Conservation (phyloP, 2,797 vertebrate species). For the Morus bassanus region DNA sequence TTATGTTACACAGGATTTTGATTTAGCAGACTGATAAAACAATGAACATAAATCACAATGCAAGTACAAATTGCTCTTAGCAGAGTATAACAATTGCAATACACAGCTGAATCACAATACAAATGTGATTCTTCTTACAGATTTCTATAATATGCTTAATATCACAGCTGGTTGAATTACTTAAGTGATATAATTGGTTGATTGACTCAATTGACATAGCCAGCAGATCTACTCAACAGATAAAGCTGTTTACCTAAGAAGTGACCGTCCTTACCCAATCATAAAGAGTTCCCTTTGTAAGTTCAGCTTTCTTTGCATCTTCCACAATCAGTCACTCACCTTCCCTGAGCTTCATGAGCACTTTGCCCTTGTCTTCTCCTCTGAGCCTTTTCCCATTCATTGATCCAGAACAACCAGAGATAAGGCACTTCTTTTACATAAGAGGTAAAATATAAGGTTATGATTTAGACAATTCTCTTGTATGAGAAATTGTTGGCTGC, state of each 20-base stretch:
- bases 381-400: not conserved
- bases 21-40: not conserved
- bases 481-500: not conserved
- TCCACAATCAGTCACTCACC: not conserved
- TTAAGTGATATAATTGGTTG: not conserved
- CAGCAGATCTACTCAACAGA: not conserved
- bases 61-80: not conserved
- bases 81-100: not conserved
- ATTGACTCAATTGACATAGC: not conserved
- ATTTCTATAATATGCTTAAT: not conserved
- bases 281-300: not conserved
- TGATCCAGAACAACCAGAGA: not conserved
- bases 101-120: not conserved
- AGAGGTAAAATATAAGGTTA: not conserved
- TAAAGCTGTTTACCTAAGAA: not conserved
- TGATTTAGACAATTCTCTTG: not conserved
- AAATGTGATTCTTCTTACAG: not conserved
- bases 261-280: not conserved
- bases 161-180: not conserved
- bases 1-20: not conserved
- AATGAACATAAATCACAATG: not conserved
- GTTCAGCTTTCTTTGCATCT: not conserved
- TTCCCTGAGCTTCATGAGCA: not conserved
- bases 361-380: not conserved
- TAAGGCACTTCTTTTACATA: not conserved